Conservation (phyloP, 92 coral and sea anemone species). For the Palythoa caribaeorum region DNA sequence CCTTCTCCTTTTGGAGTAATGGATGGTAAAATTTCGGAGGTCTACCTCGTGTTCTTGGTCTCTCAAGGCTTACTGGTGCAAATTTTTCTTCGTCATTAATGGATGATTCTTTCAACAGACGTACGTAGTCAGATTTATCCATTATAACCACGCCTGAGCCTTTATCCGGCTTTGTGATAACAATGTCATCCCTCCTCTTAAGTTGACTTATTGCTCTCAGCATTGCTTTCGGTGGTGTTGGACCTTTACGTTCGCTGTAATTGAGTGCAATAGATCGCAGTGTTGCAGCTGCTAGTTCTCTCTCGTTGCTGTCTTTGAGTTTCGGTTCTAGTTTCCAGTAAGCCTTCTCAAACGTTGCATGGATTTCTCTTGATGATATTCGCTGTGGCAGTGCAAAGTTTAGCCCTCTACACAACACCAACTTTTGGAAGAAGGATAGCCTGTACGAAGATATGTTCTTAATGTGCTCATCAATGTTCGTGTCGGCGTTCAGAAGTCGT, state of each 20-base stretch:
- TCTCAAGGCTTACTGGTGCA: conserved; percentile 3
- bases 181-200: conserved; percentile 66
- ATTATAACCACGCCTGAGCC: conserved; percentile 67
- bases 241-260: conserved; percentile 44
- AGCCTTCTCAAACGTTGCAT: conserved; percentile 18
- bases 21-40: conserved; percentile 31
- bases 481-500: conserved; percentile 32
- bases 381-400: conserved; percentile 55
- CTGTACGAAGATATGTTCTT: conserved; percentile 32
- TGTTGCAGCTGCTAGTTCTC: conserved; percentile 40
- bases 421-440: not conserved
- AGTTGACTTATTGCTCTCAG: conserved; percentile 44
- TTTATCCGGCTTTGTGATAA: conserved; percentile 68
- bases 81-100: conserved; percentile 43
- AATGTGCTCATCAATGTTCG: not conserved
- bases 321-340: no score
- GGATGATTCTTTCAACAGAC: conserved; percentile 34
- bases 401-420: conserved; percentile 47
- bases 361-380: conserved; percentile 30
- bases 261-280: conserved; percentile 22
- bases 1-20: conserved; percentile 55
- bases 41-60: conserved; percentile 30
- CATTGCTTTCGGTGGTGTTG: conserved; percentile 48
- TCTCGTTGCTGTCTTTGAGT: conserved; percentile 28
- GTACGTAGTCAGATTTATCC: conserved; percentile 47